A percentile compares a stretch with the other conserved stretches of the same genome.
Evolutionary conservation across 2,113 vertebrate species (phyloP).

Genomic region (Myiopsitta monachus): DNA sequence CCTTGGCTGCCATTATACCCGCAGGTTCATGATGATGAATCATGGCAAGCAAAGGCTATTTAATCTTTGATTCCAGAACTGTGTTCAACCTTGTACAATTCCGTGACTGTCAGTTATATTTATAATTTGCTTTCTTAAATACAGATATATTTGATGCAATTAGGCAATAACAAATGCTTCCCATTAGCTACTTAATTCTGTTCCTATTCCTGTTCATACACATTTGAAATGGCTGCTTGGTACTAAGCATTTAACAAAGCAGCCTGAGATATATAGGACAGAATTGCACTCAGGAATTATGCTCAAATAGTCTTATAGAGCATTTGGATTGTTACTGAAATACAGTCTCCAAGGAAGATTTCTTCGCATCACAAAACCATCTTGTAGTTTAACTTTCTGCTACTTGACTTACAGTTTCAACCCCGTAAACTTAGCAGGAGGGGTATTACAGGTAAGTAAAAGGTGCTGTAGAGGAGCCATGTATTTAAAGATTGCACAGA

Average conservation of each 20-base stretch:
- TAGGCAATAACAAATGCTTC: neutral
- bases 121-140: conserved; percentile 18
- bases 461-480: neutral
- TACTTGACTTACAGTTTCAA: neutral
- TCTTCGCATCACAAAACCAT: neutral
- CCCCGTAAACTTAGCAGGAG: neutral
- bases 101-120: neutral
- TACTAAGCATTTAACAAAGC: neutral
- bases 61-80: neutral
- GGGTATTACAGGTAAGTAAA: neutral
- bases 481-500: neutral
- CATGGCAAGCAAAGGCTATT: neutral
- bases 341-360: neutral
- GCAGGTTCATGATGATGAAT: conserved; percentile 18
- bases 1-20: neutral
- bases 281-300: neutral
- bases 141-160: conserved; percentile 1
- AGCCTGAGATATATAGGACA: neutral
- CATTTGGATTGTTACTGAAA: neutral
- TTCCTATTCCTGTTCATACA: neutral
- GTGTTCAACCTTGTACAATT: conserved; percentile 20
- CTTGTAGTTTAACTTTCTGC: neutral
- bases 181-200: neutral
- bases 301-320: neutral
- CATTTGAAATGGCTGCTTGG: neutral